Conservation (phyloP, 2,888 invertebrate genomes). For the Leucophora obtusa region DNA sequence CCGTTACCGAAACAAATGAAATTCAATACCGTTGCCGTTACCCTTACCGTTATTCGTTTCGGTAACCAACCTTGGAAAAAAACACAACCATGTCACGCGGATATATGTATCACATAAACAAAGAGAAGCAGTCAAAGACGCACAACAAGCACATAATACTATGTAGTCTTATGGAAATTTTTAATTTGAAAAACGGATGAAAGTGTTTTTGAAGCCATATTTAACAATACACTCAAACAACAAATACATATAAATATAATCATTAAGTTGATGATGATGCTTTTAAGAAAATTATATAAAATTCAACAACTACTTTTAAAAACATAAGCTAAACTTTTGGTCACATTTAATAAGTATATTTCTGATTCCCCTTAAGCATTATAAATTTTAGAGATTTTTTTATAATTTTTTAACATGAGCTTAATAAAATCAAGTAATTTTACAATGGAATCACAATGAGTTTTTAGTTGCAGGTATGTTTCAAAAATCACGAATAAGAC, state of each 20-base stretch:
- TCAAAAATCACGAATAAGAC: no score
- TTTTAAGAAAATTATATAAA: constrained; percentile 49
- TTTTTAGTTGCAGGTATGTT: no score
- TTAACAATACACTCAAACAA: constrained; percentile 22
- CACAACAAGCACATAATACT: constrained; percentile 13
- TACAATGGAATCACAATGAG: no score
- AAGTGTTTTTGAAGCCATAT: constrained; percentile 79
- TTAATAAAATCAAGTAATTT: not conserved
- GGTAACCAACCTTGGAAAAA: no score
- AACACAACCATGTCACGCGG: not conserved
- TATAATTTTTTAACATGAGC: no score
- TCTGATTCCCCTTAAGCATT: not conserved
- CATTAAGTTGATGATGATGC: not conserved
- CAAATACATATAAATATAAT: no score
- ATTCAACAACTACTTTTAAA: not conserved
- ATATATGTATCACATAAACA: constrained; percentile 6
- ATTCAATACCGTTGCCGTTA: no score
- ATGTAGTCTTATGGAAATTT: constrained; percentile 68
- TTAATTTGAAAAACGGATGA: constrained; percentile 79
- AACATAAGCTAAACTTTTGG: not conserved
- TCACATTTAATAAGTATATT: constrained; percentile 1
- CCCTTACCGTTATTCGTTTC: no score
- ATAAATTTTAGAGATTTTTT: not conserved
- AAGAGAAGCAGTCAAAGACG: constrained; percentile 12
- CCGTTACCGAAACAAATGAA: no score